Base-by-base conservation (phyloP, 2,888 invertebrate species). In the Melipona bicolor region DNA sequence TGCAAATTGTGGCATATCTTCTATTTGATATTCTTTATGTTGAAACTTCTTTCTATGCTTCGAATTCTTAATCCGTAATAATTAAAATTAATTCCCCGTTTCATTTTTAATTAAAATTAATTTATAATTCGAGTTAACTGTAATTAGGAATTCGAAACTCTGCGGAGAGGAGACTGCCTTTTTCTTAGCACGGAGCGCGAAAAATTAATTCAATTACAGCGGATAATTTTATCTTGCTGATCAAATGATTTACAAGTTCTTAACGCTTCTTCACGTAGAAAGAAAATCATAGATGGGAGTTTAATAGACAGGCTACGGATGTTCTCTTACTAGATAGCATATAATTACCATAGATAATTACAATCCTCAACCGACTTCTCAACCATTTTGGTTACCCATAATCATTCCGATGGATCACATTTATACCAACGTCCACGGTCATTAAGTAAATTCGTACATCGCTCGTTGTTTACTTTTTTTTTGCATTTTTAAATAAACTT, bases 371-470 rank as follows among this genome's bases (percentile, higher is more conserved):
- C 59, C n/a, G 1, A 32, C 6, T 32, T 11, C 21, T 21, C 69
- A 1, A 24, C 27, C 43, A 17, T 11, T 17, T 32, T 52, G n/a
- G 52, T 73, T 73, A 52, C 24, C 43, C n/a, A 4, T 74, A 24
- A 74, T 74, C 65, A 74, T 73, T 49, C 62, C 27, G 9, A 27
- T 27, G 27, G 36, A 36, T 9, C 9, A 32, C n/a, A 17, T 56
- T 36, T 9, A 56, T 56, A 59, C 24, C 5, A 59, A 43, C 24
- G 9, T 19, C 3, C 71, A 19, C 24, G 43, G n/a, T 43, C n/a
- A 6, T 43, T 36, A 15, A 43, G 19, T 36, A 43, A n/a, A 52
- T 52, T 68, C 50, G 4, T 19, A 50, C 19, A 2, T 50, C 50
- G 24, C 27, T 27, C 32, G 13, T n/a, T 21, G 4, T 65, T 65